Evolutionary conservation across 2,113 vertebrate genomes (phyloP).

Genomic region (Poecilia latipinna): DNA sequence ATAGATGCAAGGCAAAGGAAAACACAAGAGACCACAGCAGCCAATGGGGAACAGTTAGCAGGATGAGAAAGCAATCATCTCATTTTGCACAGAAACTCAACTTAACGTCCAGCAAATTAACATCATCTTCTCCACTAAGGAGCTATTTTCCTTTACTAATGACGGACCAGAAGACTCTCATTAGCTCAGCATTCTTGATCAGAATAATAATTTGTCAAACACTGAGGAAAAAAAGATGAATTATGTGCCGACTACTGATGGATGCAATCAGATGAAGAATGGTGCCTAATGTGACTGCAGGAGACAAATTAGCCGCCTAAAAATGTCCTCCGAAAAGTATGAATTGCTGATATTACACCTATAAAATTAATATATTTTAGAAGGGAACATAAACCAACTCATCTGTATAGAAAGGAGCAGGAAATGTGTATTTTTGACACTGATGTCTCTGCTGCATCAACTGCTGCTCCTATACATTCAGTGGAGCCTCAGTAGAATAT

Average conservation of each 20-base stretch:
- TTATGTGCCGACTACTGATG: constrained; percentile 23
- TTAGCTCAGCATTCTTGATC: constrained; percentile 36
- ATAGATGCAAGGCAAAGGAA: constrained; percentile 17
- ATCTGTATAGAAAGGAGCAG: no score
- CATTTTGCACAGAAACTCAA: constrained; percentile 7
- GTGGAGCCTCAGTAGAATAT: not conserved
- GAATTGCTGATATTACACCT: not conserved
- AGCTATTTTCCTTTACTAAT: constrained; percentile 40
- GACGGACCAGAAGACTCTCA: constrained; percentile 9
- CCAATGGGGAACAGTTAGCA: constrained; percentile 28
- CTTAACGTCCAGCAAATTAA: constrained; percentile 23
- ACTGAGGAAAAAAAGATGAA: no score
- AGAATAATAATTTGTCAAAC: constrained; percentile 19
- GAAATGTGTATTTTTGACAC: no score
- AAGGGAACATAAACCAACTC: not conserved
- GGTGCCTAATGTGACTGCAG: constrained; percentile 8
- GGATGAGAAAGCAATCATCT: constrained; percentile 30
- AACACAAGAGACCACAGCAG: not conserved
- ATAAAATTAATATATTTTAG: not conserved
- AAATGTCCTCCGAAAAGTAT: not conserved
- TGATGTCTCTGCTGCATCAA: no score
- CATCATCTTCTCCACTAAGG: constrained; percentile 28
- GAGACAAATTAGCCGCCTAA: not conserved
- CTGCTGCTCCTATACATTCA: not conserved
- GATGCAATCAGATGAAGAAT: constrained; percentile 15